Conservation (phyloP, 2,888 invertebrate genomes). For the Suillia variegata region DNA sequence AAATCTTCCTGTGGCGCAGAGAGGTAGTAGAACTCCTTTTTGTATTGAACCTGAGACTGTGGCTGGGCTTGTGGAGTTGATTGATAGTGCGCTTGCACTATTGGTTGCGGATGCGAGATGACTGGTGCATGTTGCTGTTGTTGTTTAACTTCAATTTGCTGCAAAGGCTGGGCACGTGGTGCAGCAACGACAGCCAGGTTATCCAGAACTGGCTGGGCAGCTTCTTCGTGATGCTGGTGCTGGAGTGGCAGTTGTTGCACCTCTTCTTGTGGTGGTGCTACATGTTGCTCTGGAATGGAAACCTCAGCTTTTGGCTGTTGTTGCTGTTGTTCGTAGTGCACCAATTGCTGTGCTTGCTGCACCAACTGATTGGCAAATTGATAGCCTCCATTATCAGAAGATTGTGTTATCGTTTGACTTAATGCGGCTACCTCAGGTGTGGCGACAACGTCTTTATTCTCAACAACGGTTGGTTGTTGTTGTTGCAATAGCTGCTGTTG, state of each 20-base stretch:
- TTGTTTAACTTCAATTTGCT: neutral
- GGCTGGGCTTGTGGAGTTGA: conserved; percentile 1
- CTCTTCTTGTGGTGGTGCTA: conserved; percentile 6
- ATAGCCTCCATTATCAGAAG: neutral
- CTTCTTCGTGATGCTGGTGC: too few species aligned
- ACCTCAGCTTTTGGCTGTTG: conserved; percentile 9
- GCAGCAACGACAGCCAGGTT: neutral
- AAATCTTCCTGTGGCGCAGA: conserved; percentile 37
- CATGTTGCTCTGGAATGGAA: neutral
- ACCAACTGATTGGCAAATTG: conserved; percentile 17
- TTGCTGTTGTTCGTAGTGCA: conserved; percentile 11
- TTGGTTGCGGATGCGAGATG: neutral
- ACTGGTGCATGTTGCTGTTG: neutral
- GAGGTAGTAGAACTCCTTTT: conserved; percentile 36
- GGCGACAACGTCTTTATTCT: neutral
- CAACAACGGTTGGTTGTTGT: neutral
- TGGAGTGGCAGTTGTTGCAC: neutral
- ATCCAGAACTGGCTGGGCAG: neutral
- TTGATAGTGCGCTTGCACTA: conserved; percentile 8
- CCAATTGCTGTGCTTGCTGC: conserved; percentile 14
- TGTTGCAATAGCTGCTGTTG: neutral
- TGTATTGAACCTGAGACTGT: conserved; percentile 16
- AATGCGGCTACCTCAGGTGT: neutral
- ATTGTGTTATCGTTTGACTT: neutral
- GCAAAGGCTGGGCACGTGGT: too few species aligned